Base-by-base conservation (phyloP, 2,888 invertebrate species). In the Caradrina clavipalpis region DNA sequence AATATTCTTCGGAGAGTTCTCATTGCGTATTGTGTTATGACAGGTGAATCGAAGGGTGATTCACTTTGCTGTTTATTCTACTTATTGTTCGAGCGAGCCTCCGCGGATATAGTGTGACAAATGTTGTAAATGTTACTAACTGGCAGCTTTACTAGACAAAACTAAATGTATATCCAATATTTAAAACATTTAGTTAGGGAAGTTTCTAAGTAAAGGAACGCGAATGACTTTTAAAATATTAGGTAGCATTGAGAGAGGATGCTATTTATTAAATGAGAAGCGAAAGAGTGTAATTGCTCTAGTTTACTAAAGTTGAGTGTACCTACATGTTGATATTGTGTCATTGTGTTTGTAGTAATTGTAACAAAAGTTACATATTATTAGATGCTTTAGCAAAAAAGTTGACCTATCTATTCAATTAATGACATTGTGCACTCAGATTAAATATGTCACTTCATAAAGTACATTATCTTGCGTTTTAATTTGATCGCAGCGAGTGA, bases 11-110 rank as follows among this genome's bases (percentile, higher is more conserved):
- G 56, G 51, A 56, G 11, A 39, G 11, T 56, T 39, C 50, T 56
- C 50, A 15, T 49, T 26, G 57, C 60, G 62, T 31, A 59, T 67
- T 66, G 47, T 71, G 59, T 71, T 68, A 56, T 71, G 71, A 73
- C 73, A 71, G 58, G 67, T 81, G 73, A 77, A 73, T 57, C 35
- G 51, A 54, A 51, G 39, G 54, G 45, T 63, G 78, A 78, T 74
- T 80, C 68, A 76, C 67, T 57, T 61, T 11, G 19, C 49, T 60
- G 57, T 63, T 67, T 54, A 61, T 64, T 73, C 58, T 31, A 39
- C 31, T 63, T 66, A 77, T 69, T 57, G 53, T 59, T 51, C 31
- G 45, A 8, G 39, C 21, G 61, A 71, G 54, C 22, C 59, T 51
- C 22, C 58, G 54, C 10, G 51, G 50, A 62, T 22, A 13, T 42